Conservation (phyloP, 2,797 vertebrate species). For the Hypotaenidia philippensis region DNA sequence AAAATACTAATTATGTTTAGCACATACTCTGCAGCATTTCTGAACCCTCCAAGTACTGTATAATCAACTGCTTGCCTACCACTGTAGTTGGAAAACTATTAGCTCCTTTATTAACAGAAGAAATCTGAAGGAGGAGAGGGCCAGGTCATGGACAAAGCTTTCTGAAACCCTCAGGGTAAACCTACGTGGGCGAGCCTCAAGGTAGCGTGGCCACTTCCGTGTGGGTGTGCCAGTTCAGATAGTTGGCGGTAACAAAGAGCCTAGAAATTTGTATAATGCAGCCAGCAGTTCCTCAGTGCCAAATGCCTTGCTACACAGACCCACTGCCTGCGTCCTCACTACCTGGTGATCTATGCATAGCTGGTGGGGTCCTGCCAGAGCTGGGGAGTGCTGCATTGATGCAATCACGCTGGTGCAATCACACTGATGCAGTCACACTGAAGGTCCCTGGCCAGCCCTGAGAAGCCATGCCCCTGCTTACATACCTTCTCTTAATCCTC, state of each 20-base stretch:
- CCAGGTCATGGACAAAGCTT: background rate
- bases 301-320: background rate
- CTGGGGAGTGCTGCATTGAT: background rate
- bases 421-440: too few relatives aligned
- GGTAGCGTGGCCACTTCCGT: accelerated
- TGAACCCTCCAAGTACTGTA: background rate
- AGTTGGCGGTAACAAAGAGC: accelerated
- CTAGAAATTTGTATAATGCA: background rate
- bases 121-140: background rate
- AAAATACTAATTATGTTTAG: conserved; percentile 18
- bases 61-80: background rate
- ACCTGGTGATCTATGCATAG: accelerated
- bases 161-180: background rate
- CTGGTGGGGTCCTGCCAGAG: background rate
- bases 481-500: background rate
- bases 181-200: accelerated
- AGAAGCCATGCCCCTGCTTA: background rate
- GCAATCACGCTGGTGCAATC: too few relatives aligned
- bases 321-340: background rate
- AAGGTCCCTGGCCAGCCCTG: background rate
- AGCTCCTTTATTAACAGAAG: background rate
- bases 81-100: background rate
- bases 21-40: background rate
- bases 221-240: background rate
- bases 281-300: background rate